Conservation (phyloP, 2,888 invertebrate genomes). For the Lithophane leautieri region DNA sequence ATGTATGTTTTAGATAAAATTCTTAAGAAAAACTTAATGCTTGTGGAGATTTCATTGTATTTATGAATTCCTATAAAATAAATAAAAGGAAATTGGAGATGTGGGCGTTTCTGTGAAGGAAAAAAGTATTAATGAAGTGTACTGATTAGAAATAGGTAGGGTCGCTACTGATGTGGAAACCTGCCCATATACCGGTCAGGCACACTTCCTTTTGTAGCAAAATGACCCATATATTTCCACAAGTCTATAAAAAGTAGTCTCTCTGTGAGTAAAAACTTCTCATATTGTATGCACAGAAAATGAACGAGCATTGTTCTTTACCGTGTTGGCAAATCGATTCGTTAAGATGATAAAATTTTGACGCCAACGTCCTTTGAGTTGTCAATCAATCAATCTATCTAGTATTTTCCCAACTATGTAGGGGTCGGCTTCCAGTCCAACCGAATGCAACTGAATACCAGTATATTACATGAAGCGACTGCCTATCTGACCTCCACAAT, state of each 20-base stretch:
- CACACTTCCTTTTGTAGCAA: background rate
- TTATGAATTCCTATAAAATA: background rate
- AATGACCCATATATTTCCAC: background rate
- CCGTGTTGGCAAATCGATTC: background rate
- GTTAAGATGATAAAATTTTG: background rate
- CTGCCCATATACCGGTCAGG: background rate
- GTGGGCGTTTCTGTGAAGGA: conserved; percentile 1
- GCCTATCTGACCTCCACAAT: background rate
- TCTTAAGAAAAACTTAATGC: conserved; percentile 16
- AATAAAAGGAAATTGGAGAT: background rate
- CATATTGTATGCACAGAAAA: background rate
- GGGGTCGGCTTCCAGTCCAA: background rate
- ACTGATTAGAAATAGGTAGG: background rate
- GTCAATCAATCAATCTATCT: background rate
- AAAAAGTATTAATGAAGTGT: background rate
- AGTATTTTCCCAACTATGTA: too few species aligned
- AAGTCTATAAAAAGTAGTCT: background rate
- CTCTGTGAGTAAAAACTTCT: background rate
- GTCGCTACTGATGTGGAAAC: conserved; percentile 1
- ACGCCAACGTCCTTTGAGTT: background rate
- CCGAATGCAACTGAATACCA: background rate
- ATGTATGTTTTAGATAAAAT: conserved; percentile 29
- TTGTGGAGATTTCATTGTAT: background rate
- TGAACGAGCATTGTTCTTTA: background rate
- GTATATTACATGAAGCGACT: background rate